These are phyloP conservation scores for Capricornis sumatraensis DNA, from an alignment of 2,113 vertebrate genomes.

Conservation along the genomic window DNA sequence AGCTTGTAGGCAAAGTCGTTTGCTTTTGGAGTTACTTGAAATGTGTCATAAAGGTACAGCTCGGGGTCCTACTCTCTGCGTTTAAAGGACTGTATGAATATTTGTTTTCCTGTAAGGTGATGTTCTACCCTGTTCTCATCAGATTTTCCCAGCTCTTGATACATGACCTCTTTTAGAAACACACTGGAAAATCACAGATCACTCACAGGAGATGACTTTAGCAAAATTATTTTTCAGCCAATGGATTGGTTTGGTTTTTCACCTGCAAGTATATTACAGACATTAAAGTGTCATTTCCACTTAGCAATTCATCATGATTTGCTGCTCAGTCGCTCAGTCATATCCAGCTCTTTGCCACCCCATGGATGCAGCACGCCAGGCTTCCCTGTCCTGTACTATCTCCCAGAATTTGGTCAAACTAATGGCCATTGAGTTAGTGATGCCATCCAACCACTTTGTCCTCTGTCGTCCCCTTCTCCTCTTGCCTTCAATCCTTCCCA, in stretches of 20 bases:
- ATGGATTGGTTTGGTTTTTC: background rate
- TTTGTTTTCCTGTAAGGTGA: background rate
- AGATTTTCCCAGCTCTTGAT: background rate
- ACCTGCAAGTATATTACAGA: background rate
- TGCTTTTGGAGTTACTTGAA: background rate
- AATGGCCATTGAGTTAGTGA: background rate
- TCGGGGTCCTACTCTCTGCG: background rate
- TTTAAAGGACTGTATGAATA: background rate
- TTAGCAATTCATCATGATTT: background rate
- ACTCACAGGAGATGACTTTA: background rate
- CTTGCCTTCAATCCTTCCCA: background rate
- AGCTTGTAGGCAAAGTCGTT: background rate
- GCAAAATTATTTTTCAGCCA: constrained; percentile 1
- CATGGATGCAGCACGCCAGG: background rate
- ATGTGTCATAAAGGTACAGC: background rate
- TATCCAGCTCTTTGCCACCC: background rate
- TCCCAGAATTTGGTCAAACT: background rate
- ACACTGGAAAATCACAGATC: background rate
- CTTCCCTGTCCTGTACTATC: background rate
- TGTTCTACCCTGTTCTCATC: background rate
- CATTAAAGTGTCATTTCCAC: background rate
- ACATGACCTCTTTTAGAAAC: background rate
- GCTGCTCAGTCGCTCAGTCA: background rate
- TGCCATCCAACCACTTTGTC: background rate
- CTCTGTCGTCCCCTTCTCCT: background rate